Base-by-base conservation (phyloP, 2,888 invertebrate species). In the Sthenelais limicola region DNA sequence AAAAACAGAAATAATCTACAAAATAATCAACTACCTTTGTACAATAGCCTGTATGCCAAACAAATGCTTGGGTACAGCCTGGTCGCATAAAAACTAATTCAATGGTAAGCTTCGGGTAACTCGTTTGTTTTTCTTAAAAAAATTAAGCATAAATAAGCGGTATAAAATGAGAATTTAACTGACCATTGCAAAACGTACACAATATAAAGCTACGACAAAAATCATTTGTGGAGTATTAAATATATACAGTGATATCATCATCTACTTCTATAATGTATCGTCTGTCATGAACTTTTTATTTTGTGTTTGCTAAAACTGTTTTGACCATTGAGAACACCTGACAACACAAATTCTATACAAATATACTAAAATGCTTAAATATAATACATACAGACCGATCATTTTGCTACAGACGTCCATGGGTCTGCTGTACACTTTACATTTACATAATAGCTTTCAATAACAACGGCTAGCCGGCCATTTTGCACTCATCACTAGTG, bases 311-410 rank as follows among this genome's bases (percentile, higher is more conserved):
- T 67, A 67, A 67, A 67, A 67, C 67, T 48, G 67, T 48, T 48
- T 67, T 67, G 47, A 67, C 67, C 67, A 67, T 47, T 28, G 67
- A 38, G 62, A 30, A 67, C 67, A 67, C 67, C 30, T 48, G 67
- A 68, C 68, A 68, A 68, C 68, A 68, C 68, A 68, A 68, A 68
- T 68, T 51, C 68, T 68, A 68, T 68, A 68, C 68, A 68, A 68
- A 68, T 51, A 52, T 68, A 68, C 68, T 68, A 68, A 68, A 68
- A 68, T 51, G 68, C 26, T 68, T 49, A 68, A 68, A 68, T 68
- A 68, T 68, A 21, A 51, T 68, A 68, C 68, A 68, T 32, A 68
- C 52, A 68, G 68, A 68, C 68, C 68, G 21, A 32, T 48, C 67
- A n/a, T 67, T 62, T 62, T 62, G 62, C 62, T 62, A 62, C 62